Evolutionary conservation across 2,797 vertebrate genomes (phyloP).

Genomic region (Hydrocynus forskahlii): DNA sequence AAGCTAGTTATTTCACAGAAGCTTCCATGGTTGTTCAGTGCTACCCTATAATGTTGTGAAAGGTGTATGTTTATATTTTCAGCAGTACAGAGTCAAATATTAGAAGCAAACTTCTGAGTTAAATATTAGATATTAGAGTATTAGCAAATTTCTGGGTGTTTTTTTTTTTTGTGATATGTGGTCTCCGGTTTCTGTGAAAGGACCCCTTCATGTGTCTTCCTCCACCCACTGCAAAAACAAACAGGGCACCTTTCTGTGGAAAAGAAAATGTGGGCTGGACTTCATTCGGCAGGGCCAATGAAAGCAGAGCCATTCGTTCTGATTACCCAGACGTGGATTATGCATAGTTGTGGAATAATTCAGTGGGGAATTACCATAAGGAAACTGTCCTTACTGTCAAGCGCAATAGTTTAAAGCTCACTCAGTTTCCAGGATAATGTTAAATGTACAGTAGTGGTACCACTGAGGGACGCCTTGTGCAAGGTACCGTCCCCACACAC

Average conservation of each 20-base stretch:
- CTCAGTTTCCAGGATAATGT: no score
- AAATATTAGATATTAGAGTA: no score
- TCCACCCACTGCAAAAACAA: conserved; percentile 25
- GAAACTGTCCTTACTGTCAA: no score
- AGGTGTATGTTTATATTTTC: background rate
- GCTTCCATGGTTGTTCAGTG: background rate
- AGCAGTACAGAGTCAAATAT: background rate
- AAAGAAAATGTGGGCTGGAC: conserved; percentile 8
- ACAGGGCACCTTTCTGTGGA: conserved; percentile 37
- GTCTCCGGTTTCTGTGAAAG: conserved; percentile 27
- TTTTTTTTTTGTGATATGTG: background rate
- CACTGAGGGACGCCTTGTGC: no score
- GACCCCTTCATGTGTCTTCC: conserved; percentile 32
- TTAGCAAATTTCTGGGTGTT: conserved; percentile 7
- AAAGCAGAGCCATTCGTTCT: background rate
- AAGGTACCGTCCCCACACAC: no score
- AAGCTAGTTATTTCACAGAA: background rate
- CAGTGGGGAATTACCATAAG: no score
- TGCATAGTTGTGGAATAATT: no score
- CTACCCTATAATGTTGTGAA: background rate
- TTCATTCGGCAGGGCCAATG: background rate
- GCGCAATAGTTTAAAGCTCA: no score
- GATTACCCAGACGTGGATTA: background rate
- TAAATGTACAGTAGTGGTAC: no score
- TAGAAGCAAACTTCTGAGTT: background rate